Base-by-base conservation (phyloP, 2,888 invertebrate species). In the Cosmia pyralina region DNA sequence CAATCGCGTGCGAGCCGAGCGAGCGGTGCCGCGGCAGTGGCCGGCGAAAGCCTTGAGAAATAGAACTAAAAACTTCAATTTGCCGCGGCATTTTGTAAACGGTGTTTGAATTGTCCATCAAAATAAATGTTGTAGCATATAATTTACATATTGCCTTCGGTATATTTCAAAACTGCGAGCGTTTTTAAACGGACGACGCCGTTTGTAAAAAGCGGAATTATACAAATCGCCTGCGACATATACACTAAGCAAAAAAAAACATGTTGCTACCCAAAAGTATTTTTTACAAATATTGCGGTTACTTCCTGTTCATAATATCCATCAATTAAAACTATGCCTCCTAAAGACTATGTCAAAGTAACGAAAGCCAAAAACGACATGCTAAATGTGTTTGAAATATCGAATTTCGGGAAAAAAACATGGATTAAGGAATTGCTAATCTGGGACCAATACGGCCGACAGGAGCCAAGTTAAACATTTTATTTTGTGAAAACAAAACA, bases 391-490 rank as follows among this genome's bases (percentile, higher is more conserved):
- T 60, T 28, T 63, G 22, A 66, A 74, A 75, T 85, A 85, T 83
- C 66, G 22, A 7, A 68, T 85, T 79, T 72, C 83, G 53, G 69
- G 11, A 79, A 85, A 72, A 69, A 58, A 82, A 75, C 64, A 77
- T 52, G 75, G 67, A 69, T 75, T 63, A 72, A 67, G 57, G 59
- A 69, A 75, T 75, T 69, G 64, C 64, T 48, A 75, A 80, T 76
- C 46, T 59, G 28, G 60, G 22, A 62, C 83, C 73, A 83, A 83
- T 68, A 70, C 69, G 60, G 69, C 15, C n/a, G 73, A n/a, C 62
- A n/a, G 58, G 38, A 72, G 80, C 82, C 82, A 85, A 81, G 60
- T 76, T 68, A 82, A 85, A 83, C 77, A 83, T 72, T 79, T 71
- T 62, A 19, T 72, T 72, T 69, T 34, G 50, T 58, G 28, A 59